A percentile compares a stretch with the other conserved stretches of the same genome.
Conservation (phyloP, 2,888 invertebrate genomes). For the Ferrisia virgata region DNA sequence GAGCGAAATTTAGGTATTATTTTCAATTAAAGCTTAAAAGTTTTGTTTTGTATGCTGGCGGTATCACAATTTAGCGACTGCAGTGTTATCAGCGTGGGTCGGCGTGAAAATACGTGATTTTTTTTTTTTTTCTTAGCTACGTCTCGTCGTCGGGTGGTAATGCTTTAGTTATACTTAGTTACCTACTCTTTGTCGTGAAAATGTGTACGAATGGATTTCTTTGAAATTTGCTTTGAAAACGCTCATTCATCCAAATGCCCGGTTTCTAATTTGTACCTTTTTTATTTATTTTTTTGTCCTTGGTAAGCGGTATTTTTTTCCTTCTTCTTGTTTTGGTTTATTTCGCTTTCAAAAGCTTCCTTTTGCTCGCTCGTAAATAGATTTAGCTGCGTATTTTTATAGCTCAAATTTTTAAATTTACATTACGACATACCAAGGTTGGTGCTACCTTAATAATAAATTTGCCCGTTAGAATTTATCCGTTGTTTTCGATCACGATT, state of each 20-base stretch:
- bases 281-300: not conserved
- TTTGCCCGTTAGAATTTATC: not conserved
- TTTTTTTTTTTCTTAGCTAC: not conserved
- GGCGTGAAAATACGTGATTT: not conserved
- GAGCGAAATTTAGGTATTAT: not conserved
- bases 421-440: not conserved
- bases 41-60: not conserved
- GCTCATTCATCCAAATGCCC: not conserved
- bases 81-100: not conserved
- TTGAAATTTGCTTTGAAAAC: not conserved
- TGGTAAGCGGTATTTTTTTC: not conserved
- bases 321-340: not conserved
- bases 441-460: conserved; percentile 7
- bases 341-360: not conserved
- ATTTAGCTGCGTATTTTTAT: not conserved
- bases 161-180: too few species aligned
- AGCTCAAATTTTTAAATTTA: not conserved
- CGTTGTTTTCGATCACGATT: not conserved
- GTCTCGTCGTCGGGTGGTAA: too few species aligned
- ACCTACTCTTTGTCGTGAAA: too few species aligned
- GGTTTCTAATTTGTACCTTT: not conserved
- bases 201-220: not conserved
- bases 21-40: conserved; percentile 21
- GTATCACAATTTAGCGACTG: not conserved
- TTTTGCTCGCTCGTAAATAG: too few species aligned